Percentiles rank a stretch among this genome's conserved stretches.
phyloP scores from a whole-genome alignment of 2,113 vertebrate species.

The Cinclus mexicanus region DNA sequence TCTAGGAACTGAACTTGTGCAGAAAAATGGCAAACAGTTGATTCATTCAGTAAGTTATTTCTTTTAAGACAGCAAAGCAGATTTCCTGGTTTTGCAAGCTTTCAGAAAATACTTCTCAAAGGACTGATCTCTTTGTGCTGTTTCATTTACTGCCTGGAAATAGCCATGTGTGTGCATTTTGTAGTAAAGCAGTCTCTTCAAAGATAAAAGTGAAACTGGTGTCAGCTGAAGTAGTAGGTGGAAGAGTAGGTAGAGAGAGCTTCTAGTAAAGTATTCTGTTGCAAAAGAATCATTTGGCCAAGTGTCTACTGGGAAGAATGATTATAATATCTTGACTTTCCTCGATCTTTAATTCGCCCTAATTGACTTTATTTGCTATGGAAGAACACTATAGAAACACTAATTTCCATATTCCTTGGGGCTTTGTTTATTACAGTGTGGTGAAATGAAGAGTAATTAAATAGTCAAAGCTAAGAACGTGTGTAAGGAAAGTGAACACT shows the following conservation, averaged over 20 bases:
- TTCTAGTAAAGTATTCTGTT: not conserved
- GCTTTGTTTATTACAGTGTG: not conserved
- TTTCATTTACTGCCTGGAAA: not conserved
- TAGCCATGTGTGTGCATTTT: not conserved
- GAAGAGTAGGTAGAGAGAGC: not conserved
- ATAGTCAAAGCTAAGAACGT: not conserved
- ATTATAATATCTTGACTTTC: not conserved
- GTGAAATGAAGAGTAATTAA: not conserved
- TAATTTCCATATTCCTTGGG: not conserved
- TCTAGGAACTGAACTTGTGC: not conserved
- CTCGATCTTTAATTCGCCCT: not conserved
- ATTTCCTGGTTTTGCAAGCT: not conserved
- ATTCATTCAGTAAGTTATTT: not conserved
- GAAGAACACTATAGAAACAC: not conserved
- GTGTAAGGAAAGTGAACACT: not conserved
- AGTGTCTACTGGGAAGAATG: not conserved
- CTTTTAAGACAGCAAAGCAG: not conserved
- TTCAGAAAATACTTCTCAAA: not conserved
- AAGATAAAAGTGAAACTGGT: not conserved
- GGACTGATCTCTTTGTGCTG: not conserved
- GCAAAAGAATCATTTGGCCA: not conserved
- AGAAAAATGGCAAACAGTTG: not conserved
- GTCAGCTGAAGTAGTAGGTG: not conserved
- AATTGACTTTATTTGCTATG: not conserved
- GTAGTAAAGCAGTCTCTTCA: not conserved